Conservation (phyloP, 2,113 vertebrate genomes). For the Hippocampus zosterae region DNA sequence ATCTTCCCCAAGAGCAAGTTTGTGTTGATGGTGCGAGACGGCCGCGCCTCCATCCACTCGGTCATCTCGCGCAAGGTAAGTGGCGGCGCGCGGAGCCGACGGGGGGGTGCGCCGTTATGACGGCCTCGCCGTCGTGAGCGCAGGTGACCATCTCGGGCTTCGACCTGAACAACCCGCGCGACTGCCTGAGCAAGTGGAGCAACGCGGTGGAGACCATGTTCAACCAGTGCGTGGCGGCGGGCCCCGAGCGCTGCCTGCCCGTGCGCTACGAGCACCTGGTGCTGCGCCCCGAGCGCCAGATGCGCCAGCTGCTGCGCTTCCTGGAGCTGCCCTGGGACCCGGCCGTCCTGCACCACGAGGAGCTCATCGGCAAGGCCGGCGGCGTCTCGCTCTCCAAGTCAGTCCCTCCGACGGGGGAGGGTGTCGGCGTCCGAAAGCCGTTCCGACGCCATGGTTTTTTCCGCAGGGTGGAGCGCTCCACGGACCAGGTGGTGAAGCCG, state of each 20-base stretch:
- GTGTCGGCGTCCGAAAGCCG: too few species aligned
- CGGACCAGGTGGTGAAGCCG: slow-evolving; percentile 94
- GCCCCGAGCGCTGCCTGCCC: slow-evolving; percentile 75
- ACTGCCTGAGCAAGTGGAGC: slow-evolving; percentile 93
- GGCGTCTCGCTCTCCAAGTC: slow-evolving; percentile 92
- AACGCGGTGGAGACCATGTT: slow-evolving; percentile 90
- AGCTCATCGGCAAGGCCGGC: slow-evolving; percentile 89
- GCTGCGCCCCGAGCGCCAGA: slow-evolving; percentile 81
- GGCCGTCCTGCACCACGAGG: slow-evolving; percentile 87
- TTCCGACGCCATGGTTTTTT: too few species aligned
- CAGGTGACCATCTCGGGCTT: slow-evolving; percentile 90
- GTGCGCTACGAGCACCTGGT: slow-evolving; percentile 89
- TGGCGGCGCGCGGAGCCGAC: too few species aligned
- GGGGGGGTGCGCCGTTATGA: too few species aligned
- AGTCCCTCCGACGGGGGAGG: slow-evolving; percentile 50
- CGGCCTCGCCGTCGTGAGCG: too few species aligned
- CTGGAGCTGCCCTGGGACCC: slow-evolving; percentile 85
- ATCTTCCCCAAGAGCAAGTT: slow-evolving; percentile 93
- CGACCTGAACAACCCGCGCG: slow-evolving; percentile 87
- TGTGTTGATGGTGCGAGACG: slow-evolving; percentile 87
- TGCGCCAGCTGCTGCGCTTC: slow-evolving; percentile 86
- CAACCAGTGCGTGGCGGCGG: slow-evolving; percentile 81
- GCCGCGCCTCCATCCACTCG: slow-evolving; percentile 85
- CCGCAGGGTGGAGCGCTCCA: slow-evolving; percentile 92
- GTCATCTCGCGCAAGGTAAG: slow-evolving; percentile 87